Conservation (phyloP, 2,113 vertebrate species). For the Zosterops japonicus region DNA sequence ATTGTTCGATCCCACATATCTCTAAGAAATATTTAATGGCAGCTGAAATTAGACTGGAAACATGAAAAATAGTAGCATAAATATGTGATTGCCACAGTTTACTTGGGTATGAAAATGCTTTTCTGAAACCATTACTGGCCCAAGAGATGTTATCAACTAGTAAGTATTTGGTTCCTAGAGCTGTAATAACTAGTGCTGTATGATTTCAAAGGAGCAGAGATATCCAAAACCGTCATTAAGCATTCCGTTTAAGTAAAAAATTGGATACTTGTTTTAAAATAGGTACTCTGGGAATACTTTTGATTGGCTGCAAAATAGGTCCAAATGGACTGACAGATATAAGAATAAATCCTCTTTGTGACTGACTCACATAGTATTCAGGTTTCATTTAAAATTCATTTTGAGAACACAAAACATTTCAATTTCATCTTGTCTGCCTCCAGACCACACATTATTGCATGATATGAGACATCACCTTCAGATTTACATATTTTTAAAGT, state of each 20-base stretch:
- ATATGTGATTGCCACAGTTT: not conserved
- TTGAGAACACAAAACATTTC: not conserved
- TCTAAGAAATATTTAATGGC: not conserved
- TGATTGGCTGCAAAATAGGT: not conserved
- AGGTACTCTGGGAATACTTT: not conserved
- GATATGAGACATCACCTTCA: not conserved
- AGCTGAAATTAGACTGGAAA: not conserved
- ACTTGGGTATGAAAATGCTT: not conserved
- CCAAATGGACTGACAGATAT: not conserved
- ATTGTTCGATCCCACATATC: not conserved
- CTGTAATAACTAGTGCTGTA: not conserved
- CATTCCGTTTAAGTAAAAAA: not conserved
- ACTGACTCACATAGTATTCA: not conserved
- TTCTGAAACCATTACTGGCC: not conserved
- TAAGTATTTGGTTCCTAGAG: not conserved
- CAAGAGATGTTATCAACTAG: not conserved
- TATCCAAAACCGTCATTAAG: not conserved
- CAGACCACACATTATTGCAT: not conserved
- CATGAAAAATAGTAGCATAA: not conserved
- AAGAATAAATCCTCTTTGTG: not conserved
- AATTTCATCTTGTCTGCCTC: not conserved
- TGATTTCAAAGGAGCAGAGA: not conserved
- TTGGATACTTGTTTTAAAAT: not conserved
- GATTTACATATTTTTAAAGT: not conserved
- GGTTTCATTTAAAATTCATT: not conserved